phyloP scores from a whole-genome alignment of 2,113 vertebrate genomes.

The Heterocephalus glaber region DNA sequence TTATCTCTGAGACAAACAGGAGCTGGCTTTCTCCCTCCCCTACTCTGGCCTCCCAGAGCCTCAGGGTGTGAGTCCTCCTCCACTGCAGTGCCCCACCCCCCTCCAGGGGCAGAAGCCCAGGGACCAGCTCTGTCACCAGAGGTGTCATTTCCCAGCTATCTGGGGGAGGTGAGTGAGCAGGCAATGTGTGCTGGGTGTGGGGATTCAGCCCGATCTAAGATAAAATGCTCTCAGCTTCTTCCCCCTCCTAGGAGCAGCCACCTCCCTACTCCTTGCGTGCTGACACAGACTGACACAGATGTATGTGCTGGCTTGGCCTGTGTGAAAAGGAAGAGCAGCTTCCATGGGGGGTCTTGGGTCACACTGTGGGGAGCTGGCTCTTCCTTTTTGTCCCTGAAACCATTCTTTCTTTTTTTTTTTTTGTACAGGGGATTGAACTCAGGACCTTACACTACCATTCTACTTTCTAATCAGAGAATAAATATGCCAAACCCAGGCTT shows the following conservation, averaged over 20 bases:
- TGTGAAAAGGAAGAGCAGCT: background rate
- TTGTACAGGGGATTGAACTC: too few species aligned
- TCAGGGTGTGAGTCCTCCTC: background rate
- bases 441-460: too few species aligned
- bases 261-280: background rate
- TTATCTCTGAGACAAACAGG: slow-evolving; percentile 31
- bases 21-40: slow-evolving; percentile 16
- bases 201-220: slow-evolving; percentile 30
- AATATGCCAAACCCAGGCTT: slow-evolving; percentile 45
- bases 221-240: background rate
- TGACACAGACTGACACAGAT: background rate
- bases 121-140: slow-evolving; percentile 62
- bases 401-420: too few species aligned
- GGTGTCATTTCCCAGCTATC: slow-evolving; percentile 74
- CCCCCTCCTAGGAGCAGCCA: background rate
- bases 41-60: slow-evolving; percentile 35
- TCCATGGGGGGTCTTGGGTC: background rate
- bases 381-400: background rate
- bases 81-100: slow-evolving; percentile 8
- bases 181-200: slow-evolving; percentile 10
- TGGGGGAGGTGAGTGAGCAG: slow-evolving; percentile 60
- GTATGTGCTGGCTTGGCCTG: background rate
- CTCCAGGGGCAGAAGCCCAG: slow-evolving; percentile 46
- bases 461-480: slow-evolving; percentile 38
- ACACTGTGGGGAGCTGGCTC: background rate